Conservation (phyloP, 2,113 vertebrate genomes). For the Tetraodon nigroviridis region DNA sequence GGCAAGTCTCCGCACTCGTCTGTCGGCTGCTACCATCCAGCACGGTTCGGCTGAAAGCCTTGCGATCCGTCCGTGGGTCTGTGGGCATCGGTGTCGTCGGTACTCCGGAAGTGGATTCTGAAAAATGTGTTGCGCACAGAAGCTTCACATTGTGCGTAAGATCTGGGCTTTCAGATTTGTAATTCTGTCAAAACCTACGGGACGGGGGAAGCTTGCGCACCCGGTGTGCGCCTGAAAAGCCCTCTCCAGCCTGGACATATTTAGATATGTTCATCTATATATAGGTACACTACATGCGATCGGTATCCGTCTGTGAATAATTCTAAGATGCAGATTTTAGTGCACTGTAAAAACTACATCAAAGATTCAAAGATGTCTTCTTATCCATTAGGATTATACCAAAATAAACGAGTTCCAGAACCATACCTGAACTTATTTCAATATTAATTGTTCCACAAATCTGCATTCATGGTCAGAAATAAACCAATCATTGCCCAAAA, state of each 20-base stretch:
- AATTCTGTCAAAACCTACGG: slow-evolving; percentile 41
- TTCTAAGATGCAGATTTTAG: too few relatives aligned
- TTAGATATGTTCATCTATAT: too few relatives aligned
- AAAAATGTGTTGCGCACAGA: slow-evolving; percentile 62
- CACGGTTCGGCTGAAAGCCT: slow-evolving; percentile 62
- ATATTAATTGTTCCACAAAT: not conserved
- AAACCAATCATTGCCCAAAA: slow-evolving; percentile 2
- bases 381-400: too few relatives aligned
- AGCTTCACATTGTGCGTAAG: slow-evolving; percentile 68
- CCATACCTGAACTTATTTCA: not conserved
- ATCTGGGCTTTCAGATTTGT: slow-evolving; percentile 37
- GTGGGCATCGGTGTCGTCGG: slow-evolving; percentile 66
- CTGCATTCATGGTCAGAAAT: not conserved
- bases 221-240: not conserved
- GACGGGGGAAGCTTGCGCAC: slow-evolving; percentile 36
- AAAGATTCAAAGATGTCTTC: too few relatives aligned
- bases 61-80: slow-evolving; percentile 62
- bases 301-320: too few relatives aligned
- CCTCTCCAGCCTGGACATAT: too few relatives aligned
- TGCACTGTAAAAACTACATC: too few relatives aligned
- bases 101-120: slow-evolving; percentile 70
- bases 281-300: too few relatives aligned
- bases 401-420: too few relatives aligned
- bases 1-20: slow-evolving; percentile 53
- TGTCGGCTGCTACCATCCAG: slow-evolving; percentile 68